Conservation (phyloP, 2,888 invertebrate genomes). For the Campoplex capitator region DNA sequence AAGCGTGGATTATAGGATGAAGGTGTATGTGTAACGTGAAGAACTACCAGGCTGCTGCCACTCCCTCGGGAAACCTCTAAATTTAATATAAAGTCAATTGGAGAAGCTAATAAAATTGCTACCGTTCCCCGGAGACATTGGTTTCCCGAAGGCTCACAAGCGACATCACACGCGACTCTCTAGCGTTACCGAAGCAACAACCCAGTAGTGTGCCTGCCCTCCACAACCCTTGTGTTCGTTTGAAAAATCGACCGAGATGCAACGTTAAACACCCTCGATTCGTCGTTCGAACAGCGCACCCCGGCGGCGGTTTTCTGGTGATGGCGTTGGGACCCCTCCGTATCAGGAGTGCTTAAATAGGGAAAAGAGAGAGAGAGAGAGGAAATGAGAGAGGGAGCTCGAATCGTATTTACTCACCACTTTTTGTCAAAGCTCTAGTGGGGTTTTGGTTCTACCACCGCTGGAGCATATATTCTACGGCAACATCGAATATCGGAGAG, state of each 20-base stretch:
- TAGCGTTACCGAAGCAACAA: constrained; percentile 48
- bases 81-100: constrained; percentile 84
- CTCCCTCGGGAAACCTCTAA: constrained; percentile 80
- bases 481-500: constrained; percentile 47
- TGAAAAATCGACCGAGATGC: constrained; percentile 81
- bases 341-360: constrained; percentile 50
- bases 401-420: constrained; percentile 68
- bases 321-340: constrained; percentile 54
- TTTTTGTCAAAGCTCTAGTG: constrained; percentile 53
- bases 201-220: constrained; percentile 37
- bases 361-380: constrained; percentile 14
- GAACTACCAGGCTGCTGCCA: constrained; percentile 67
- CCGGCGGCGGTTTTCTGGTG: constrained; percentile 59
- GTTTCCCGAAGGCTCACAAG: constrained; percentile 60
- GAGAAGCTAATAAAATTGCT: constrained; percentile 83
- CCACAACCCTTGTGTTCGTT: constrained; percentile 71
- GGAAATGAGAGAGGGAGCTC: constrained; percentile 26
- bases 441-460: constrained; percentile 50
- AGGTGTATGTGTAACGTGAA: constrained; percentile 59
- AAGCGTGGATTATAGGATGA: constrained; percentile 14
- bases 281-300: constrained; percentile 72
- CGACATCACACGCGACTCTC: constrained; percentile 59
- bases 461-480: constrained; percentile 48
- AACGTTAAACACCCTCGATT: constrained; percentile 80
- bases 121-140: constrained; percentile 77